Percentiles rank a stretch among this genome's conserved stretches.
Evolutionary conservation across 2,797 vertebrate genomes (phyloP).

Genomic region (Anisognathus igniventris): DNA sequence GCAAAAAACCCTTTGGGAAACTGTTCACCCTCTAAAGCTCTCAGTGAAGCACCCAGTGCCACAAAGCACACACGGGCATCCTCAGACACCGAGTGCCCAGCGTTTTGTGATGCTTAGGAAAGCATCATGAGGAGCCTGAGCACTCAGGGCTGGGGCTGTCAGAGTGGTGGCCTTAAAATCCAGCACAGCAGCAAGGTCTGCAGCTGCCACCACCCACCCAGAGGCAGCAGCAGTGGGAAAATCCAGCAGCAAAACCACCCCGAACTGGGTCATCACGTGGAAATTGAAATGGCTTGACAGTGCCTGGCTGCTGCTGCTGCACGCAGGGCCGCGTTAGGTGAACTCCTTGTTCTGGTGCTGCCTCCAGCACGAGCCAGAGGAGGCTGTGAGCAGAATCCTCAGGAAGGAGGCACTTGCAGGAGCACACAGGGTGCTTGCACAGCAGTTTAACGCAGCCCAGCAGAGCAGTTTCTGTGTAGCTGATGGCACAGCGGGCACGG

Average conservation of each 20-base stretch:
- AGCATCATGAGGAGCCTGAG: rapidly evolving
- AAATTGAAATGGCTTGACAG: background rate
- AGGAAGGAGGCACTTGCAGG: background rate
- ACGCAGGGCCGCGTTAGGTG: rapidly evolving
- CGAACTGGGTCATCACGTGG: slow-evolving; percentile 16
- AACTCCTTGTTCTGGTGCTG: background rate
- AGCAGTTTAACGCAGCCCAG: rapidly evolving
- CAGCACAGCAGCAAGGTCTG: background rate
- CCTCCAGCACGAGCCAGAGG: background rate
- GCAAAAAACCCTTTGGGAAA: background rate
- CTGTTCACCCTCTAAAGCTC: background rate
- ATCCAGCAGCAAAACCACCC: background rate
- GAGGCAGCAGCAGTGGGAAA: slow-evolving; percentile 8
- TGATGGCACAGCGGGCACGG: rapidly evolving
- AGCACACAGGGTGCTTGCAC: rapidly evolving
- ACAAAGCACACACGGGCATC: rapidly evolving
- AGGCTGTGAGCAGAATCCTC: background rate
- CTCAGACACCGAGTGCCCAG: background rate
- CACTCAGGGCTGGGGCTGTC: background rate
- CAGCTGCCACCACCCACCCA: background rate
- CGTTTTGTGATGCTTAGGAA: rapidly evolving
- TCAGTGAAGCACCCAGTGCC: background rate
- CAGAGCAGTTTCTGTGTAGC: rapidly evolving
- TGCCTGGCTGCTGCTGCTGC: background rate
- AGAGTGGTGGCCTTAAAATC: background rate